Percentiles rank a stretch among this genome's conserved stretches.
phyloP scores from a whole-genome alignment of 2,888 invertebrate genomes.

The Micropterix aruncella region DNA sequence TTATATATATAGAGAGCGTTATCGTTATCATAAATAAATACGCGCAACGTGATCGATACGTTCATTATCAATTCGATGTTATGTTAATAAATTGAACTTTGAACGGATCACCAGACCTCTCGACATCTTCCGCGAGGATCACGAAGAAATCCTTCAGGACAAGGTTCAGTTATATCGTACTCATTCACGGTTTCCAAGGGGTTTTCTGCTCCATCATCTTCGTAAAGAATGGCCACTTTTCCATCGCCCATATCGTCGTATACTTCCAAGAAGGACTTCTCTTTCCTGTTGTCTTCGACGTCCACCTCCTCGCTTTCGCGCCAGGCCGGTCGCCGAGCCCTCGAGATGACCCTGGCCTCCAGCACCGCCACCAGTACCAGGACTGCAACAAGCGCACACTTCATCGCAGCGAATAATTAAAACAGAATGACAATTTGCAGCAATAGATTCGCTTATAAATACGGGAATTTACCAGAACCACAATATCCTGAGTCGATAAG shows the following conservation, averaged over 20 bases:
- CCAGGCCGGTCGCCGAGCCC: background rate
- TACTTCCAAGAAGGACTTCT: constrained; percentile 4
- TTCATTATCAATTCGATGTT: no score
- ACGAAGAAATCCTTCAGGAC: constrained; percentile 4
- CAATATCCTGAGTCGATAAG: no score
- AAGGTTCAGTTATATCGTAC: background rate
- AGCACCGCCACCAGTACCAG: no score
- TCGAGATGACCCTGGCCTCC: background rate
- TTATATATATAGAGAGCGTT: no score
- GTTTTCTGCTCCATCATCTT: background rate
- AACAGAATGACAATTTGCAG: no score
- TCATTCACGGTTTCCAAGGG: background rate
- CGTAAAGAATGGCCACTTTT: background rate
- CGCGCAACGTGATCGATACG: no score
- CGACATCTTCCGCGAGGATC: constrained; percentile 4
- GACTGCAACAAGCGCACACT: no score
- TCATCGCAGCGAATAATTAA: no score
- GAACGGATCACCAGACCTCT: constrained; percentile 5
- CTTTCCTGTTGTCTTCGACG: constrained; percentile 1
- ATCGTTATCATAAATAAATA: no score
- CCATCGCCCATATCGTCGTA: background rate
- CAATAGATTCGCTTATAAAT: no score
- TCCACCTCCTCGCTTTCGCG: background rate
- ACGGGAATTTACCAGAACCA: no score
- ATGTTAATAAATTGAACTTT: no score